Base-by-base conservation (phyloP, 2,797 vertebrate species). In the Champsocephalus gunnari region DNA sequence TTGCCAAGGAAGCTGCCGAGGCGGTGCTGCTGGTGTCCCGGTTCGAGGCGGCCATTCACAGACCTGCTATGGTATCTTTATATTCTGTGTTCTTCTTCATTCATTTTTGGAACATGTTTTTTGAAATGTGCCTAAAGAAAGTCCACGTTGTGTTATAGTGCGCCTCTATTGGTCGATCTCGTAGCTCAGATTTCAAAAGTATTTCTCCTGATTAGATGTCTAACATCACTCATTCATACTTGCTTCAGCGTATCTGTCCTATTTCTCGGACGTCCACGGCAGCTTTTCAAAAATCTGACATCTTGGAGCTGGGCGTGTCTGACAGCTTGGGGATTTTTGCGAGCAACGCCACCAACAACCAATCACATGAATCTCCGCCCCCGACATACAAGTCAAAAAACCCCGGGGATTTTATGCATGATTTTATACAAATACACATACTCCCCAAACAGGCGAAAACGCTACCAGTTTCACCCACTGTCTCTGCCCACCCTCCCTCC, bases 1-100 rank as follows among this genome's bases (percentile, higher is more conserved):
- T 90, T 0, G 88, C 92, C 12, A 83, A 79, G 66, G 91, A 95
- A 57, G 61, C 72, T 5, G 76, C 54, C 0, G 41, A 45, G 53
- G 92, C 94, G 0, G 66, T 43, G 58, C 57, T 28, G 41, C 10
- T 93, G 62, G 56, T 79, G 54, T 78, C 84, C 6, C 85, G 93
- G 0, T 96, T 95, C 76, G 76, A 93, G 60, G 56, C 55, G 0
- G 89, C 89, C 0, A 55, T 93, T 54, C 87, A 93, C 74, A 89
- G 86, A n/a, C 94, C 88, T 63, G 94, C 93, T n/a, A 88, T 93
- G 95, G 95, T 95, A 90, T 43, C 5, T 5, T 50, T 0, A 34
- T 45, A 3, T 17, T 12, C 12, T 21, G 1, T 41, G 3, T 54
- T 61, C 6, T 58, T 3, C 8, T 49, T 11, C 34, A 3, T 67